Percentiles rank a stretch among this genome's conserved stretches.
phyloP scores from a whole-genome alignment of 2,888 invertebrate genomes.

The Metopia argyrocephala region DNA sequence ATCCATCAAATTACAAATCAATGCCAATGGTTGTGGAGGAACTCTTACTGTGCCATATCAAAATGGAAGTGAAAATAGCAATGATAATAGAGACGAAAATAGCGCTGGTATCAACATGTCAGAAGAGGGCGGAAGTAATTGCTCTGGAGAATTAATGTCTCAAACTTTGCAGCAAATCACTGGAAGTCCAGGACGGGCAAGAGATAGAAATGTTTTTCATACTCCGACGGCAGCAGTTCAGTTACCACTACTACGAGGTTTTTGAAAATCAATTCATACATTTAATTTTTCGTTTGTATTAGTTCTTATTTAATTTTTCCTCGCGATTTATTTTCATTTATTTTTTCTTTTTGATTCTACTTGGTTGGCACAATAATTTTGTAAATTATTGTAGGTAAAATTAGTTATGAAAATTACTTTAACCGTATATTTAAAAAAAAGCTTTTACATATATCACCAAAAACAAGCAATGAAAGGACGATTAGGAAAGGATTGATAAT shows the following conservation, averaged over 20 bases:
- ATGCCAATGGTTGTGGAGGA: conserved; percentile 32
- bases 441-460: no score
- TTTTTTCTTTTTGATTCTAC: conserved; percentile 1
- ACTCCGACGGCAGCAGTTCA: conserved; percentile 74
- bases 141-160: conserved; percentile 67
- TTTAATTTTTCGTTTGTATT: conserved; percentile 15
- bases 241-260: conserved; percentile 78
- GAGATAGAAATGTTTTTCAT: conserved; percentile 78
- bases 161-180: conserved; percentile 76
- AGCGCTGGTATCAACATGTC: conserved; percentile 9
- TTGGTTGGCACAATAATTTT: background rate
- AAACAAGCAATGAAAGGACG: no score
- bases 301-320: conserved; percentile 9
- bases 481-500: no score
- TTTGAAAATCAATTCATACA: conserved; percentile 63
- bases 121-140: background rate
- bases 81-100: background rate
- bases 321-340: conserved; percentile 27
- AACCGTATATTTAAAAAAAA: background rate
- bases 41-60: conserved; percentile 54
- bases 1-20: conserved; percentile 28
- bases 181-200: conserved; percentile 78
- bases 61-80: conserved; percentile 66
- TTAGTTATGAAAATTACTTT: background rate
- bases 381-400: background rate